These are phyloP conservation scores for Ammodramus savannarum DNA, from an alignment of 2,113 vertebrate genomes.

Conservation along the genomic window DNA sequence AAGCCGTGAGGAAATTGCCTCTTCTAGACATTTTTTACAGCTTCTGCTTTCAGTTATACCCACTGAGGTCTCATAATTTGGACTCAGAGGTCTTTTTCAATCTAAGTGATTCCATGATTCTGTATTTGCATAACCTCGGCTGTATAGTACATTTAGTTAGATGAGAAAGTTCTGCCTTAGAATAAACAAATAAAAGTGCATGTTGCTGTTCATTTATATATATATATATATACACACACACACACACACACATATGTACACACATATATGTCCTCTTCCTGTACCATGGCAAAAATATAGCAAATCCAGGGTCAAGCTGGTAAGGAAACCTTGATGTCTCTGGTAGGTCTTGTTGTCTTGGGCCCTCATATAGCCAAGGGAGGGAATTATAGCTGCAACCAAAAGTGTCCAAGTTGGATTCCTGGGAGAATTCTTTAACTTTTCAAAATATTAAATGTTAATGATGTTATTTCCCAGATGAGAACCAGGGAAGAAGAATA, in stretches of 20 bases:
- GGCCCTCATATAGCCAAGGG: background rate
- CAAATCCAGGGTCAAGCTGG: background rate
- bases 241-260: too few species aligned
- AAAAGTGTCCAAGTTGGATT: background rate
- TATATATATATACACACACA: too few species aligned
- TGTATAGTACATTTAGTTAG: background rate
- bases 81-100: background rate
- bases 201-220: too few species aligned
- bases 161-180: background rate
- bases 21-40: background rate
- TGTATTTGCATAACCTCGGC: background rate
- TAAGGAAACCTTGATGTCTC: background rate
- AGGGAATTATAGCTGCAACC: background rate
- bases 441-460: background rate
- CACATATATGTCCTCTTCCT: background rate
- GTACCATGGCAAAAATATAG: background rate
- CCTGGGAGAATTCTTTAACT: background rate
- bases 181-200: background rate
- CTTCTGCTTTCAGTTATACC: background rate
- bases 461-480: slow-evolving; percentile 53
- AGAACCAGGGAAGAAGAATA: slow-evolving; percentile 43
- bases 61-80: background rate
- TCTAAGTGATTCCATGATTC: background rate
- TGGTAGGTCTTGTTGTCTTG: background rate
- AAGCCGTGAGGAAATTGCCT: background rate